These are phyloP conservation scores for Pseudococcus viburni DNA, from an alignment of 2,888 invertebrate genomes.

Conservation along the genomic window DNA sequence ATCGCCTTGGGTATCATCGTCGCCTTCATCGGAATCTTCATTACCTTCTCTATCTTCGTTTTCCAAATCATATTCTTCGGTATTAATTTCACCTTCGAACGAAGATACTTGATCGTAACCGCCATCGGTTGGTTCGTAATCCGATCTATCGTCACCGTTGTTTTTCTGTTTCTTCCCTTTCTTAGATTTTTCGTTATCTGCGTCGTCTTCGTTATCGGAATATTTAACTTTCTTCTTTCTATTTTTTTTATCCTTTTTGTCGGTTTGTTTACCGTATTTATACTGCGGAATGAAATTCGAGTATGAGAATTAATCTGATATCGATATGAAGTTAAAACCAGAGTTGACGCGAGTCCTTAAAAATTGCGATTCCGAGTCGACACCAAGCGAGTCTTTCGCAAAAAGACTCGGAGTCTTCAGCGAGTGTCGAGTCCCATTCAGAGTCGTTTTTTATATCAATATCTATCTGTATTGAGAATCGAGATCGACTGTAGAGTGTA, in stretches of 20 bases:
- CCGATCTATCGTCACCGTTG: neutral
- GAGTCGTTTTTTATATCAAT: too few relatives aligned
- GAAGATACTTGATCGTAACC: constrained; percentile 31
- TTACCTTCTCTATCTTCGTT: constrained; percentile 68
- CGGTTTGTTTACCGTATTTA: constrained; percentile 63
- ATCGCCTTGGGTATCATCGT: constrained; percentile 42
- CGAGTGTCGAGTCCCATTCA: too few relatives aligned
- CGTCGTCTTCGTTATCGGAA: constrained; percentile 74
- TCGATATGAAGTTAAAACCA: neutral
- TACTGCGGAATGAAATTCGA: constrained; percentile 46
- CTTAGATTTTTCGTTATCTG: constrained; percentile 65
- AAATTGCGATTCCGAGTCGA: too few relatives aligned
- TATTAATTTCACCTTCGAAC: constrained; percentile 68
- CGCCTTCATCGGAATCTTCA: constrained; percentile 64
- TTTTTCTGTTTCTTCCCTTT: neutral
- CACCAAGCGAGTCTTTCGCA: too few relatives aligned
- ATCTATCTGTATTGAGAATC: too few relatives aligned
- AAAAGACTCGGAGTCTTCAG: too few relatives aligned
- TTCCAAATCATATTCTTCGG: constrained; percentile 60
- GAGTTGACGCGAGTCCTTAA: too few relatives aligned
- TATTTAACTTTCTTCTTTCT: constrained; percentile 86
- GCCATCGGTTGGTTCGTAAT: constrained; percentile 3
- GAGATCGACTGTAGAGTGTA: too few relatives aligned
- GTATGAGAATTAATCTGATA: neutral
- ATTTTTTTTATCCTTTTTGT: constrained; percentile 63